phyloP scores from a whole-genome alignment of 1,140 invertebrate genomes.

The Papilio dardanus region DNA sequence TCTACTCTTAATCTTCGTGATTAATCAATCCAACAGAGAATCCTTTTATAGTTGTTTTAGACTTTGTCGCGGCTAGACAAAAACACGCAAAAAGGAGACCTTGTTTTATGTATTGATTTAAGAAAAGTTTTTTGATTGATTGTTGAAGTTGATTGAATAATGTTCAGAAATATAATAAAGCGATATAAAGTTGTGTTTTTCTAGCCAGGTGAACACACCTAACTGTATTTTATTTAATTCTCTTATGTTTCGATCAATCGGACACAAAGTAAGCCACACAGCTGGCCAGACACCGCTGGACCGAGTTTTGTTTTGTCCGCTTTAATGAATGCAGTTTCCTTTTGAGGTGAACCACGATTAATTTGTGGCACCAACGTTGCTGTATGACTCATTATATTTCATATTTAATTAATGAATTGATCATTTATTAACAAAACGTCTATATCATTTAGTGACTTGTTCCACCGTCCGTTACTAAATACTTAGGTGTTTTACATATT shows the following conservation, averaged over 20 bases:
- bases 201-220: slow-evolving; percentile 29
- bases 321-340: slow-evolving; percentile 14
- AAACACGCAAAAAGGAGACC: background rate
- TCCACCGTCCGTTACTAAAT: background rate
- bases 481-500: background rate
- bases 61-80: background rate
- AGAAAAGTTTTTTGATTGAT: background rate
- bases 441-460: background rate
- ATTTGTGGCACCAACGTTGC: background rate
- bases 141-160: background rate
- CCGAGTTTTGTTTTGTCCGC: background rate
- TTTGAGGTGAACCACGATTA: slow-evolving; percentile 28
- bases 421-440: background rate
- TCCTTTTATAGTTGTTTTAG: background rate
- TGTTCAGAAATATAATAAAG: background rate
- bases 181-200: background rate
- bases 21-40: background rate
- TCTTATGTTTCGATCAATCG: slow-evolving; percentile 20
- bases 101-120: background rate
- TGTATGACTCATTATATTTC: slow-evolving; percentile 20
- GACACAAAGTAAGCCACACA: slow-evolving; percentile 29
- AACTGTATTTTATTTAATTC: slow-evolving; percentile 34
- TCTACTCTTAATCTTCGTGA: background rate
- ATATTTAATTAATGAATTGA: slow-evolving; percentile 16
- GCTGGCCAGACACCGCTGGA: background rate